Evolutionary conservation across 2,113 vertebrate species (phyloP), one percentile per base, ranked within the genome.

Genomic region (Thunnus maccoyii): DNA sequence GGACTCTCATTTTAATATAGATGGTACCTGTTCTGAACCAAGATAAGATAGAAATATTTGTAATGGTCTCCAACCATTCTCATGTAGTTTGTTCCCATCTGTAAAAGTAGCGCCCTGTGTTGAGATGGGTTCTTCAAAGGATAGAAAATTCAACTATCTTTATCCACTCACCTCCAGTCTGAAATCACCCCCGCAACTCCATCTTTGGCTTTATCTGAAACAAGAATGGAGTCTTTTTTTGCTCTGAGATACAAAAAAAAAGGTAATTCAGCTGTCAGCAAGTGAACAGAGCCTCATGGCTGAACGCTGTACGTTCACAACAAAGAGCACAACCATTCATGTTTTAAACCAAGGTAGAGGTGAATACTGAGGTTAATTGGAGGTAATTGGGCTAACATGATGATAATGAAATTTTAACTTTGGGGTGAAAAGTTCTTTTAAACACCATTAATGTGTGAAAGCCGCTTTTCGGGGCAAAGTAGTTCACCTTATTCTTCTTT

Each of bases 231-330:
- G 16, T 67, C 52, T 71, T 52, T 86, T 64, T 85, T 41, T 41
- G 32, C 78, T 77, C 78, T 44, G 51, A 62, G 56, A 57, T 65
- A 46, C 16, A 47, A 75, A 78, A 51, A 78, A 51, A 70, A 80
- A 71, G 77, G 72, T 79, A 60, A 79, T 52, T 54, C 44, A 48
- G 64, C 67, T 72, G 55, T 54, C 47, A 78, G 72, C 32, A 32
- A 54, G 64, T 76, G 46, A 80, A 54, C 32, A 64, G 57, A 75
- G 73, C 61, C 47, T 72, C n/a, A 16, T 72, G 79, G 15, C 36
- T n/a, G 50, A 74, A 54, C 3, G 22, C 64, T 77, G 73, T 15
- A 48, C 51, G 50, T 78, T n/a, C 16, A 77, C 22, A 76, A 63
- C 72, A 61, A 62, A 65, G 32, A 30, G 0, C 63, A 27, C n/a